Evolutionary conservation across 2,113 vertebrate genomes (phyloP), one percentile per base, ranked within the genome.

Genomic region (Ovibos moschatus): DNA sequence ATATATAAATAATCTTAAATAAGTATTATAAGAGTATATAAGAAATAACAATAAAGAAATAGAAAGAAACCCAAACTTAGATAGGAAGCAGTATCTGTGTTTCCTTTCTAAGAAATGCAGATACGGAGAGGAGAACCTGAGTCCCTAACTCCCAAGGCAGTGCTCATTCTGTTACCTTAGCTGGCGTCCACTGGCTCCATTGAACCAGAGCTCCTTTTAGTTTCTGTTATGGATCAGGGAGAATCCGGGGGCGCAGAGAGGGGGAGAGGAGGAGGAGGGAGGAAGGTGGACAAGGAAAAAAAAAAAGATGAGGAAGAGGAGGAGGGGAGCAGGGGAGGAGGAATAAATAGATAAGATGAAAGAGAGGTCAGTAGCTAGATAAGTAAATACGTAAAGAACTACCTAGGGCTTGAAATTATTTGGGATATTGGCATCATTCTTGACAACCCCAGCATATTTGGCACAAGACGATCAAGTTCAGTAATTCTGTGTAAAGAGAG

Each of bases 211-310:
- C 3, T 67, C 2, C 21, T 50, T 84, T 79, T 84, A n/a, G 12
- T 50, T 87, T 97, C 55, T 79, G 12, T 45, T 47, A 88, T 8
- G 10, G 6, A 27, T 19, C 84, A 12, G 10, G 15, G 23, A 3
- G 12, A 23, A 71, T 6, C 10, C 7, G 0, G 5, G 27, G 4
- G 2, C 0, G 0, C 0, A 36, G 33, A 53, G 13, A 33, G 0
- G 17, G 58, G 14, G 7, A 57, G 25, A 23, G 28, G 2, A 88
- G 33, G 25, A 64, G 7, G 7, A 40, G 67, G n/a, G 40, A 55
- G 13, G 9, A 40, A 55, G 17, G 14, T 27, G 25, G 4, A 43
- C 13, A 25, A 43, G 40, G 4, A 6, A 71, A 40, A 40, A 36
- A 71, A 71, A 71, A 71, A 23, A 71, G 67, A 71, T 40, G 67